Conservation (phyloP, 1,140 invertebrate genomes). For the Euwallacea similis region DNA sequence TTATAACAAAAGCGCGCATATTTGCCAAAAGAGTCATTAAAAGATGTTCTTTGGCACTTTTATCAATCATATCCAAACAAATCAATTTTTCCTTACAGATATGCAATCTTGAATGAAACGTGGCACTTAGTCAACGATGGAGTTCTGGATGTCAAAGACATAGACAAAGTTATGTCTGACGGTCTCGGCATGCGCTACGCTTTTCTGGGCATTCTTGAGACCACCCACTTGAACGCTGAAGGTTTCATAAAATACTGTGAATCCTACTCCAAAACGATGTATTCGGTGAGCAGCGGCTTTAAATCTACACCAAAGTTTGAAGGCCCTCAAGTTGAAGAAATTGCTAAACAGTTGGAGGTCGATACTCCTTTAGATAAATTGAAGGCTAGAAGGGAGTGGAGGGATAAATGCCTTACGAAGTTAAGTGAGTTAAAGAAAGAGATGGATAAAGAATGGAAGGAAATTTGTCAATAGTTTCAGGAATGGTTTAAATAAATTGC, state of each 20-base stretch:
- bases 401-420: constrained; percentile 80
- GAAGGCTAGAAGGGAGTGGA: constrained; percentile 74
- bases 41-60: too few relatives aligned
- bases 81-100: constrained; percentile 59
- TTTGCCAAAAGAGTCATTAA: too few relatives aligned
- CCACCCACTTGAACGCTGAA: constrained; percentile 92
- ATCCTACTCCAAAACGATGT: constrained; percentile 78
- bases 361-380: constrained; percentile 77
- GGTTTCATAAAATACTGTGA: constrained; percentile 76
- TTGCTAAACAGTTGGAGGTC: constrained; percentile 69
- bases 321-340: constrained; percentile 62
- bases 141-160: constrained; percentile 82
- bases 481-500: too few relatives aligned
- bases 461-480: constrained; percentile 10
- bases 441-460: constrained; percentile 49
- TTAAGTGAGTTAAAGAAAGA: constrained; percentile 81
- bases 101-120: constrained; percentile 91
- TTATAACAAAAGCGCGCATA: not conserved
- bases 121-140: constrained; percentile 86
- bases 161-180: constrained; percentile 92
- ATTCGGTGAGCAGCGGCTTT: constrained; percentile 74
- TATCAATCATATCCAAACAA: not conserved
- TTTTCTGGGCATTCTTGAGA: constrained; percentile 91
- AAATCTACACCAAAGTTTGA: constrained; percentile 74
- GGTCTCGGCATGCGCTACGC: constrained; percentile 94